Percentiles rank a stretch among this genome's conserved stretches.
Evolutionary conservation across 2,888 invertebrate species (phyloP).

Genomic region (Acanthosepion esculentum): DNA sequence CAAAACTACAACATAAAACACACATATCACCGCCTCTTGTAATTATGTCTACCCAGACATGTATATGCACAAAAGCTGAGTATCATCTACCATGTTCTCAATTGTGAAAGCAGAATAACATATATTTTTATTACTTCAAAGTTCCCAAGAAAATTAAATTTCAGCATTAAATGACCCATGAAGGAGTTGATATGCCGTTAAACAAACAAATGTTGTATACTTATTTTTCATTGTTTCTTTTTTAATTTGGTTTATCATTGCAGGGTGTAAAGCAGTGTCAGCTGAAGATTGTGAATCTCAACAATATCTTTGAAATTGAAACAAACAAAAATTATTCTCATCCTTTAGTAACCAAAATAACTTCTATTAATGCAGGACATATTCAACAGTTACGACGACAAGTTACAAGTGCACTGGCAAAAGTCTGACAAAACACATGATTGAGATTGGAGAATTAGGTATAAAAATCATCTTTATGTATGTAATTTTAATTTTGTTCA

Average conservation of each 20-base stretch:
- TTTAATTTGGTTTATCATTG: not conserved
- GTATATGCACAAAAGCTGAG: too few species aligned
- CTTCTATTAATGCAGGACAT: not conserved
- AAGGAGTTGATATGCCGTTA: too few species aligned
- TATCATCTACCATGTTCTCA: too few species aligned
- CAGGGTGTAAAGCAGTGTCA: slow-evolving; percentile 40
- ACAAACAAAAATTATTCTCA: not conserved
- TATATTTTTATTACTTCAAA: too few species aligned
- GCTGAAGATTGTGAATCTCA: slow-evolving; percentile 24
- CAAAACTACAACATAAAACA: too few species aligned
- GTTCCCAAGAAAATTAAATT: too few species aligned
- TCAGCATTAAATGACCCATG: too few species aligned
- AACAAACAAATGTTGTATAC: not conserved
- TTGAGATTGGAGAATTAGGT: too few species aligned
- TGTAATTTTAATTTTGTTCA: not conserved
- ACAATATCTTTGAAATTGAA: slow-evolving; percentile 40
- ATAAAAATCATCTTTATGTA: not conserved
- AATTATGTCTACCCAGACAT: too few species aligned
- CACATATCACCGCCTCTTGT: too few species aligned
- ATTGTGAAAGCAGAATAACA: too few species aligned
- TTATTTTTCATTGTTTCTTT: not conserved
- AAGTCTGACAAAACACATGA: not conserved
- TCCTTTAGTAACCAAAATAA: not conserved
- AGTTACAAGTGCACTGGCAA: not conserved
- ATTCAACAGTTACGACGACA: not conserved